Percentiles rank a stretch among this genome's conserved stretches.
phyloP scores from a whole-genome alignment of 2,113 vertebrate genomes.

The Ploceus nigricollis region DNA sequence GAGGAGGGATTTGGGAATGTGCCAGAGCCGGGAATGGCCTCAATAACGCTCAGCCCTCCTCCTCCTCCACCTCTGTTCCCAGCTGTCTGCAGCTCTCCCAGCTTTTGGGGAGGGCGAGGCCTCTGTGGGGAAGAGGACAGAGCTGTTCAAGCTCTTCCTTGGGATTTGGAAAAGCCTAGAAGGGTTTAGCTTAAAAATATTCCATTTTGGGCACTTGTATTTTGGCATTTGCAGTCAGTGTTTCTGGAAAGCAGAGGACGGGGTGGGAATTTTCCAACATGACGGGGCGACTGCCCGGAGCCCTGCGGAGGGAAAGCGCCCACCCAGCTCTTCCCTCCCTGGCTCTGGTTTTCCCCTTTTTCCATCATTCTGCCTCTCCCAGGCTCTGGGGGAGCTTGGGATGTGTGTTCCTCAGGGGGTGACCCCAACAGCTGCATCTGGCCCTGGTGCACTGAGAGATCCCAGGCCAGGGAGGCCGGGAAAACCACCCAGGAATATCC shows the following conservation, averaged over 20 bases:
- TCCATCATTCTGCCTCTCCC: neutral
- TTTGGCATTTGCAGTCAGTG: neutral
- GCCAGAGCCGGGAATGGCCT: neutral
- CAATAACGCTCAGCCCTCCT: neutral
- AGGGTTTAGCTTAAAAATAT: neutral
- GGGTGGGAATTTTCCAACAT: neutral
- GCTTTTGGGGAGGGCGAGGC: fast-evolving
- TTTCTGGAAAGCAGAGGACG: neutral
- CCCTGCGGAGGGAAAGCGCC: neutral
- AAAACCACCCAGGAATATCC: neutral
- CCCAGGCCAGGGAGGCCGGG: neutral
- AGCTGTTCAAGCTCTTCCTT: neutral
- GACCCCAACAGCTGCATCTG: neutral
- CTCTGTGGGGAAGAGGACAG: too few relatives aligned
- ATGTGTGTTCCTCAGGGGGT: neutral
- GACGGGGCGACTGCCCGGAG: fast-evolving
- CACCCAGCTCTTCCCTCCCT: neutral
- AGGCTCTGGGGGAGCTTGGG: neutral
- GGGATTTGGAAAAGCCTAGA: neutral
- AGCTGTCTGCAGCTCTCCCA: neutral
- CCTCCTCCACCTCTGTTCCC: neutral
- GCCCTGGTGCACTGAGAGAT: neutral
- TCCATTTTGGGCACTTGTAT: neutral
- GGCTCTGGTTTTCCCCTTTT: neutral
- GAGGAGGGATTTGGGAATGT: neutral